Evolutionary conservation across 2,888 invertebrate species (phyloP), one percentile per base, ranked within the genome.

Genomic region (Pollenia amentaria): DNA sequence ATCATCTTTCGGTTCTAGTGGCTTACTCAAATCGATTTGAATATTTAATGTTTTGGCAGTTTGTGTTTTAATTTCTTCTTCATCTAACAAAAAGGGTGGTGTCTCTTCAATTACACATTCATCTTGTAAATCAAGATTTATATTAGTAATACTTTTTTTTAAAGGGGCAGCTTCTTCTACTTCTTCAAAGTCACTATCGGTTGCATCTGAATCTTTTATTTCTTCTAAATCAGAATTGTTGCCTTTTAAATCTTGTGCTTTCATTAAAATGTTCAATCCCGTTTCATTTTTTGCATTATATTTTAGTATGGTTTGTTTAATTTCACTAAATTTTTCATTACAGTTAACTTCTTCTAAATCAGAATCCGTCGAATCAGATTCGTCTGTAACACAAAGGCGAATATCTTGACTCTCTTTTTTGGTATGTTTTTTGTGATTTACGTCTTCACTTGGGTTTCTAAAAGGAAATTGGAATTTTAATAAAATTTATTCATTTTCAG

Each of bases 81-180:
- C 88, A 78, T 69, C 76, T 10, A 12, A 0, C 11, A 69, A 65
- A 46, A 14, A 57, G 0, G 80, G 83, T 11, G 87, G 79, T 8
- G 84, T 87, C 75, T 82, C 82, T 46, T 70, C 72, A 29, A 70
- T 75, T 14, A 80, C 44, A 79, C 81, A 87, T 64, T 87, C 85
- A n/a, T 87, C 87, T 21, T 88, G 69, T 48, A 55, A 11, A 3
- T 83, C 51, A 38, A n/a, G 16, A 29, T 10, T 57, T 40, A 65
- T 79, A 11, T 73, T 51, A 40, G 14, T 18, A 2, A 48, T 6
- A 21, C 72, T 65, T 44, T 21, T 76, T 73, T 88, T 70, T 70
- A 96, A 97, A 83, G 16, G 8, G 14, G 2, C 7, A 12, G 10
- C 10, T 29, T 64, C 76, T 78, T 84, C 38, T 0, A 85, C 89